Percentiles rank a stretch among this genome's conserved stretches.
These are phyloP conservation scores for Rhamphomyia laevipes DNA, from an alignment of 2,888 invertebrate species.

Conservation along the genomic window DNA sequence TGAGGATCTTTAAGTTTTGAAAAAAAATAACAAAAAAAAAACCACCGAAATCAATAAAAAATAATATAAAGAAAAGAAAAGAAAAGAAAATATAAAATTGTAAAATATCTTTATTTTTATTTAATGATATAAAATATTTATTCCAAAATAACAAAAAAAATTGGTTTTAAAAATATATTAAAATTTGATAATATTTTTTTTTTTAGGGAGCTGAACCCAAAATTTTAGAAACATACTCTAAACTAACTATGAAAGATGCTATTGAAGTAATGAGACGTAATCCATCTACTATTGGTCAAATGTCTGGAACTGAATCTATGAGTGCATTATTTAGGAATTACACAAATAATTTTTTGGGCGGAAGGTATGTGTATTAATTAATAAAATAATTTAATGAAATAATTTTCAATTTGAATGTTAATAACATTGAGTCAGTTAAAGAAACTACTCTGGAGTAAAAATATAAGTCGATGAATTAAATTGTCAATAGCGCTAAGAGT, in stretches of 20 bases:
- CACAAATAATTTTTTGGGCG: constrained; percentile 70
- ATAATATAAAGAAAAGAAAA: too few relatives aligned
- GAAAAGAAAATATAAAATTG: too few relatives aligned
- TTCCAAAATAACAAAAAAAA: background rate
- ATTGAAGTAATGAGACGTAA: constrained; percentile 83
- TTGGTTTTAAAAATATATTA: background rate
- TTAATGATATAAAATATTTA: background rate
- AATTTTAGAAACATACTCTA: constrained; percentile 87
- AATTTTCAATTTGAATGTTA: too few relatives aligned
- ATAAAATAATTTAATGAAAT: constrained; percentile 5
- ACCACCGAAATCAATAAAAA: too few relatives aligned
- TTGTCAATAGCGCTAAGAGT: too few relatives aligned
- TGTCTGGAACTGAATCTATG: constrained; percentile 81
- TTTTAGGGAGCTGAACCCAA: constrained; percentile 72
- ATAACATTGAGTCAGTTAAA: too few relatives aligned
- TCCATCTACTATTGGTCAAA: constrained; percentile 76
- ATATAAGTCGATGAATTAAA: too few relatives aligned
- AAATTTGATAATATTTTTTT: background rate
- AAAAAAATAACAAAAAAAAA: too few relatives aligned
- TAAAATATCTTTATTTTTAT: background rate
- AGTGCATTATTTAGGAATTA: constrained; percentile 84
- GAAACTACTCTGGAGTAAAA: too few relatives aligned
- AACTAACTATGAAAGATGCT: constrained; percentile 86
- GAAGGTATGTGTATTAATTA: constrained; percentile 69
- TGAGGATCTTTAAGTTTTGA: too few relatives aligned